Evolutionary conservation across 2,888 invertebrate genomes (phyloP), one percentile per base, ranked within the genome.

Genomic region (Caradrina kadenii): DNA sequence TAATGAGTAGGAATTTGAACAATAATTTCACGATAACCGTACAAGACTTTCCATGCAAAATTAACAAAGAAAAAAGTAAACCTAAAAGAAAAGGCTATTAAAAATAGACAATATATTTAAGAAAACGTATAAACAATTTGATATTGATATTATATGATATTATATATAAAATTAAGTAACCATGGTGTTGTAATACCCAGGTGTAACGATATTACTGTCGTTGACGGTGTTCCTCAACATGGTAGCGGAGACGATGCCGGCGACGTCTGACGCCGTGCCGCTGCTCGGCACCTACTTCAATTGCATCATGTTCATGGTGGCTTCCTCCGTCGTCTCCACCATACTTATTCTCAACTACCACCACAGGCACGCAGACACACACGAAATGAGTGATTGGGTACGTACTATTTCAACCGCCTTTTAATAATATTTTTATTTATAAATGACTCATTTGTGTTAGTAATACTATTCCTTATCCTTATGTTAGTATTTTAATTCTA

Each of bases 271-370:
- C 94, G 98, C 98, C 86, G 98, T 98, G 90, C 98, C 98, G 85
- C 96, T 98, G 88, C 96, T 98, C 96, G 98, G 98, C 94, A 99
- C 99, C 87, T 99, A 99, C 96, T 99, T 99, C 97, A 99, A 99
- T 97, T 99, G 99, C 96, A 99, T 99, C 96, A 99, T 99, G 99
- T 99, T 99, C 96, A 99, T 99, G 99, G 99, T 99, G 96, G 99
- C 99, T 89, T 98, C 99, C 89, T 99, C 99, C 86, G 99, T 99
- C 93, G 99, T 99, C 91, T 99, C 99, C 94, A 99, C 99, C 83
- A 99, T 99, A 92, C 98, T 99, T 90, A 99, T 99, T 93, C 97
- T 99, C 91, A 99, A 99, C 96, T 99, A 99, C 96, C 99, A 99
- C 96, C 99, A 99, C 96, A 97, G 99, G 91, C 99, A 98, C 94